Percentiles rank a stretch among this genome's conserved stretches.
Conservation (phyloP, 1,140 invertebrate genomes). For the Heliconius himera region DNA sequence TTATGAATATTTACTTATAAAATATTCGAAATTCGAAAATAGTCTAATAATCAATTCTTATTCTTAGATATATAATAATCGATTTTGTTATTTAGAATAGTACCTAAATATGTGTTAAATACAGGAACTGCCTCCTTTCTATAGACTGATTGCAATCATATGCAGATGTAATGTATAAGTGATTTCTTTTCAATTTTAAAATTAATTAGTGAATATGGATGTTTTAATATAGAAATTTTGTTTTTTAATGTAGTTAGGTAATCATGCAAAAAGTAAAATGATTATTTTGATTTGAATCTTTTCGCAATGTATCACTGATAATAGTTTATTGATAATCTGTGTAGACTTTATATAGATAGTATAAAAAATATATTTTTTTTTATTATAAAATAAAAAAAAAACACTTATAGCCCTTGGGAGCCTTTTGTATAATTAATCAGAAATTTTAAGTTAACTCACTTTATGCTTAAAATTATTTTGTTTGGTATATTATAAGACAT, state of each 20-base stretch:
- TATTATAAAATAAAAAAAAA: too few species aligned
- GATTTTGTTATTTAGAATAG: not conserved
- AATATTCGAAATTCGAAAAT: too few species aligned
- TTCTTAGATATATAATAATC: not conserved
- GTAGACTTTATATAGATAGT: not conserved
- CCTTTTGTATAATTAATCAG: not conserved
- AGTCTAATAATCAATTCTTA: not conserved
- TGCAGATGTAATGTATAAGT: not conserved
- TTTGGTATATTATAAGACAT: too few species aligned
- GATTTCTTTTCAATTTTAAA: not conserved
- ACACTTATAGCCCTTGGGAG: not conserved
- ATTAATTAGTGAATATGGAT: not conserved
- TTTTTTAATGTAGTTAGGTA: not conserved
- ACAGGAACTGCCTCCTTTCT: slow-evolving; percentile 4
- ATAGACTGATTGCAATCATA: not conserved
- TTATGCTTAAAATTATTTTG: too few species aligned
- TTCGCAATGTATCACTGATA: not conserved
- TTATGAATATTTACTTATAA: too few species aligned
- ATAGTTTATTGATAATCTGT: not conserved
- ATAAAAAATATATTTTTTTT: too few species aligned
- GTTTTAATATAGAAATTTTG: not conserved
- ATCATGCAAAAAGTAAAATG: not conserved
- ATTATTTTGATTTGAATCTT: not conserved
- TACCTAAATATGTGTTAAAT: not conserved
- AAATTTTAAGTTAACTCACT: too few species aligned